Base-by-base conservation (phyloP, 2,797 vertebrate species). In the Hypotaenidia okinawae region DNA sequence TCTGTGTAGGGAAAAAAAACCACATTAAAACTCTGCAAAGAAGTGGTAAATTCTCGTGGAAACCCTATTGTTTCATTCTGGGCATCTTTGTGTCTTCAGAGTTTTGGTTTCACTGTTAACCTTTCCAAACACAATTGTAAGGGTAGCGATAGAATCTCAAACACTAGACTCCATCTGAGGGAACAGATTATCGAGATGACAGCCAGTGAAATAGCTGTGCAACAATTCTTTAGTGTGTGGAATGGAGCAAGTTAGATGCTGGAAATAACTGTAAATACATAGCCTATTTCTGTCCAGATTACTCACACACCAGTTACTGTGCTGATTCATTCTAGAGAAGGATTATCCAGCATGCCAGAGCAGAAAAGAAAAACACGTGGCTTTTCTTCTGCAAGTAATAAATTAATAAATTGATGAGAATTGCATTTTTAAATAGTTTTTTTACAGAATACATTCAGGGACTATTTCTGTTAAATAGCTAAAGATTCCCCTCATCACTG, bases 401-500 rank as follows among this genome's bases (percentile, higher is more conserved):
- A 37, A 63, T 58, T 63, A 12, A n/a, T n/a, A 33, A 77, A 47
- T 13, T 55, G 43, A 55, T 11, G 7, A 43, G 13, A 74, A 16
- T 9, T n/a, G 6, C 3, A 18, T 70, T 89, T 84, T 74, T 0
- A 51, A 79, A 8, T 41, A 37, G 39, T 6, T 73, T 18, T 68
- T 68, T 30, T 21, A 37, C 25, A n/a, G 19, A 89, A 8, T 24
- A 16, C 0, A 22, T 72, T 30, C 62, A 52, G 21, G 18, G 18
- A 51, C 15, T 79, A 41, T 41, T 74, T 84, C 33, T 84, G 21
- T 13, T 68, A 18, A 58, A 30, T 27, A 59, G 23, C 5, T 73
- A 4, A 39, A 47, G 16, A 28, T 49, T 7, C 14, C 12, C 32
- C 8, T 78, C 27, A 51, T 1, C 0, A 4, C 51, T 39, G 16